Conservation (phyloP, 1,140 invertebrate genomes). For the Zelostemma sp. region DNA sequence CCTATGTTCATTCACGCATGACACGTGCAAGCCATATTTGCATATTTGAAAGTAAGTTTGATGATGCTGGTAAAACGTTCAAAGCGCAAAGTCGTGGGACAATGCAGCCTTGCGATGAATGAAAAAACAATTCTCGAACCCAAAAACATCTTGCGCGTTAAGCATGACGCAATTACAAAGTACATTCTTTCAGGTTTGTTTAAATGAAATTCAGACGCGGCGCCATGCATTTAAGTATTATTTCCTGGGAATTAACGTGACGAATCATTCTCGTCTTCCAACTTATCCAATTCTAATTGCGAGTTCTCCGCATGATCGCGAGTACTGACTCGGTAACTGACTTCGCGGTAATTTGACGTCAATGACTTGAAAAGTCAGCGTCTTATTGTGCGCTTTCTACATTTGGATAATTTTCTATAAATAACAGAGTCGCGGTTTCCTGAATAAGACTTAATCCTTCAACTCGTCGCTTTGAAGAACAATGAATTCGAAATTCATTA, state of each 20-base stretch:
- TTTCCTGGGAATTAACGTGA: constrained; percentile 14
- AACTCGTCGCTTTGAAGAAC: no score
- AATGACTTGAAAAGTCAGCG: neutral
- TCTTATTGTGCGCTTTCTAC: neutral
- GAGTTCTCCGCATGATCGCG: neutral
- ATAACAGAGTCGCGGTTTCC: no score
- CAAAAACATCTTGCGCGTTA: neutral
- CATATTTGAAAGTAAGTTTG: constrained; percentile 61
- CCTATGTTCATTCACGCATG: constrained; percentile 57
- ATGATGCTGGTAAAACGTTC: constrained; percentile 8
- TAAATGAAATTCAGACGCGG: no score
- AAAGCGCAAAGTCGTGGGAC: neutral
- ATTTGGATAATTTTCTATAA: neutral
- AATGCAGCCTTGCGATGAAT: constrained; percentile 4
- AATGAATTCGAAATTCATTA: no score
- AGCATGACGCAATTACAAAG: neutral
- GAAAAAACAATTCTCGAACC: constrained; percentile 6
- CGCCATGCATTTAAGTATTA: no score
- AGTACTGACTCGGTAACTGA: neutral
- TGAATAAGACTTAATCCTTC: no score
- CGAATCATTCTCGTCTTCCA: constrained; percentile 6
- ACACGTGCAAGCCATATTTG: constrained; percentile 51
- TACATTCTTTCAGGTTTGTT: no score
- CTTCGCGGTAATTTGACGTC: neutral
- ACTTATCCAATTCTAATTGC: constrained; percentile 19